Percentiles rank a stretch among this genome's conserved stretches.
phyloP scores from a whole-genome alignment of 2,113 vertebrate species.

The Phycodurus eques region DNA sequence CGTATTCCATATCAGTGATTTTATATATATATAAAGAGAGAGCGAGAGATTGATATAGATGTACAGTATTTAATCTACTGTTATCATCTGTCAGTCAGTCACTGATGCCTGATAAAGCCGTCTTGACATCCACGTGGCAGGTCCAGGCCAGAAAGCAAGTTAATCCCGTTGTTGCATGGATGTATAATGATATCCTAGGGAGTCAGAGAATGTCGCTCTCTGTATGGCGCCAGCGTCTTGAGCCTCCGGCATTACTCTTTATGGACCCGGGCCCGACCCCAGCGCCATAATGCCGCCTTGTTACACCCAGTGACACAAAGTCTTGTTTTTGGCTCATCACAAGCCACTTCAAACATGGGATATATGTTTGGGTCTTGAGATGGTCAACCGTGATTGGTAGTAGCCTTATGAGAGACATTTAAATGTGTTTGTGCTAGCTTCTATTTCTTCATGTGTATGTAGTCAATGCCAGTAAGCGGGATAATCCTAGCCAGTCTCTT shows the following conservation, averaged over 20 bases:
- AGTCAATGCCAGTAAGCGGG: constrained; percentile 69
- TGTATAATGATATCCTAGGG: constrained; percentile 78
- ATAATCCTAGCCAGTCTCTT: constrained; percentile 91
- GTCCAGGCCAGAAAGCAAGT: constrained; percentile 51
- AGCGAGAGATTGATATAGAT: neutral
- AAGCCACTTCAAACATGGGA: constrained; percentile 64
- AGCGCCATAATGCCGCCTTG: constrained; percentile 59
- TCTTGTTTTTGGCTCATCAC: constrained; percentile 83
- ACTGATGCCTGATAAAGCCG: constrained; percentile 68
- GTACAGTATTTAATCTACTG: constrained; percentile 1
- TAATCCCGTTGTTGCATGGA: constrained; percentile 76
- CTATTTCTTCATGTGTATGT: constrained; percentile 34
- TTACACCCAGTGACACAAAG: constrained; percentile 83
- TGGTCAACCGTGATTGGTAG: constrained; percentile 76
- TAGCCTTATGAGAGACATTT: constrained; percentile 72
- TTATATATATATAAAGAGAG: too few relatives aligned
- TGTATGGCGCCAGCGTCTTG: constrained; percentile 68
- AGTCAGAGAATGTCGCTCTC: constrained; percentile 69
- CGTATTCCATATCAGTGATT: too few relatives aligned
- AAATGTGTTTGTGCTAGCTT: constrained; percentile 60
- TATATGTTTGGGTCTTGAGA: constrained; percentile 52
- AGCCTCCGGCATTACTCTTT: constrained; percentile 49
- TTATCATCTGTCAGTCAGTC: constrained; percentile 41
- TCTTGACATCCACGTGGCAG: constrained; percentile 55
- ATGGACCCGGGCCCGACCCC: constrained; percentile 64